phyloP scores from a whole-genome alignment of 2,797 vertebrate species.

The Diglossa cyanea region DNA sequence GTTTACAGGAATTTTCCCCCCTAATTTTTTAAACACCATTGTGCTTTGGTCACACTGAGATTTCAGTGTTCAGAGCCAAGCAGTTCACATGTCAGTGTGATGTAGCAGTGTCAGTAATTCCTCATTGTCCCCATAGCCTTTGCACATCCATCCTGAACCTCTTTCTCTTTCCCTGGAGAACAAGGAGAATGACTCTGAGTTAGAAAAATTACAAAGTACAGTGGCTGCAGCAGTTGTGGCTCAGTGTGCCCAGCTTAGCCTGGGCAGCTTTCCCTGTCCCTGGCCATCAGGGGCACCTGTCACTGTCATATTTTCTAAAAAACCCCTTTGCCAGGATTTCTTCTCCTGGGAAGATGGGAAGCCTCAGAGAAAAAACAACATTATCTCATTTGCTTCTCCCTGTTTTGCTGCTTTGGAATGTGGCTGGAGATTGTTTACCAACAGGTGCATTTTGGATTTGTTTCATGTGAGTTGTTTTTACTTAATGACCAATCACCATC shows the following conservation, averaged over 20 bases:
- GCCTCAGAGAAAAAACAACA: no score
- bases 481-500: no score
- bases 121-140: neutral
- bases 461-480: no score
- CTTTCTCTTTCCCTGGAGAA: neutral
- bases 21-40: neutral
- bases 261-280: rapidly evolving
- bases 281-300: rapidly evolving
- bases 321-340: no score
- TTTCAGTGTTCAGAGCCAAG: neutral
- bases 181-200: neutral
- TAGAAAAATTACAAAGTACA: neutral
- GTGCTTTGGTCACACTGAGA: neutral
- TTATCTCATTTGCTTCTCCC: no score
- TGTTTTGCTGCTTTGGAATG: no score
- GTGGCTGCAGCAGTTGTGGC: neutral
- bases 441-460: no score
- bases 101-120: neutral
- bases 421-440: no score
- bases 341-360: no score
- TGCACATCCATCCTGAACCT: neutral
- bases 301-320: no score
- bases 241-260: neutral
- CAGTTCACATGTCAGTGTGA: rapidly evolving
- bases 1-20: neutral